Evolutionary conservation across 2,113 vertebrate species (phyloP), one percentile per base, ranked within the genome.

Genomic region (Anas platyrhynchos): DNA sequence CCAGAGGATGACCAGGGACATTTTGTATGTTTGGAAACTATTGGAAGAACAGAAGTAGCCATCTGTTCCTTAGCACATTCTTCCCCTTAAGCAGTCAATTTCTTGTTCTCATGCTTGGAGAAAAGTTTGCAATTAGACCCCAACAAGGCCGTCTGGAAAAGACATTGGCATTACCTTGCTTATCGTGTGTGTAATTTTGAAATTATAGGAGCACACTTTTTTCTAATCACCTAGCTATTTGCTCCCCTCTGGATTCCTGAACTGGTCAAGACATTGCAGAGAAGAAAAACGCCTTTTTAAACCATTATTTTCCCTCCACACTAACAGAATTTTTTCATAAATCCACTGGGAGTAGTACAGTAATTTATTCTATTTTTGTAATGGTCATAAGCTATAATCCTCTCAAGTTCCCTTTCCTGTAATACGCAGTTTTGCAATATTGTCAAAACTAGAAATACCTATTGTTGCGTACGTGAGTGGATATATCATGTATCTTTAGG

Each of bases 41-140:
- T 2, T 91, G 52, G 61, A 87, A 78, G 65, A 91, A 72, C 3
- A 75, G 71, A 82, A 89, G 41, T 43, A 92, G 84, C 95, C 96
- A 95, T 95, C 95, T 97, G 96, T 54, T 95, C 86, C 71, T 93
- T 82, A 87, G 81, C 34, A 62, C 58, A 50, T 94, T 96, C 93
- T 69, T 92, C 89, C 93, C 96, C 94, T 95, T 76, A 92, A 95
- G 96, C 95, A 95, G 91, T 62, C 74, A 85, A 79, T 93, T 94
- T 62, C 58, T 87, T 87, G 84, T 92, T 96, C 92, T 88, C 46
- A 26, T 63, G 75, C 86, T 93, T 72, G 65, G 56, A 71, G 80
- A 81, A 89, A 81, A 93, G 92, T 87, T 93, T 87, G 86, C 66
- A 95, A 94, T 97, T 96, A 97, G 74, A 91, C 71, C 38, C 86